A percentile compares a stretch with the other conserved stretches of the same genome.
phyloP scores from a whole-genome alignment of 2,797 vertebrate genomes.

The Aulostomus chinensis region DNA sequence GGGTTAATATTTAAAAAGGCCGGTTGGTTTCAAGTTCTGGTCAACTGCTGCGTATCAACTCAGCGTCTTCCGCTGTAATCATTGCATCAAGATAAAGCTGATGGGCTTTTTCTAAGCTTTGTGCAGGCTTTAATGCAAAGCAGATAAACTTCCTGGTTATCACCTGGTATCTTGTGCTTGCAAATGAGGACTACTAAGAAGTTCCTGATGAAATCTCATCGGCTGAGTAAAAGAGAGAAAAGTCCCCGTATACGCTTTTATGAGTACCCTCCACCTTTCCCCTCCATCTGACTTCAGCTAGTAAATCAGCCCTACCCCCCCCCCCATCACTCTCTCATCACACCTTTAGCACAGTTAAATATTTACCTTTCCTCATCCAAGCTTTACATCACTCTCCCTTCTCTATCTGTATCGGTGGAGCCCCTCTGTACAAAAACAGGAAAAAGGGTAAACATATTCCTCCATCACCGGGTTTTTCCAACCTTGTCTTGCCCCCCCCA shows the following conservation, averaged over 20 bases:
- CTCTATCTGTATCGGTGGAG: neutral
- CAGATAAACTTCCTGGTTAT: conserved; percentile 4
- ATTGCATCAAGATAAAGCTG: conserved; percentile 19
- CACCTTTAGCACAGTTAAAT: conserved; percentile 43
- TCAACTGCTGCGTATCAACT: conserved; percentile 47
- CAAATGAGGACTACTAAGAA: too few relatives aligned
- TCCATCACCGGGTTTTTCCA: conserved; percentile 57
- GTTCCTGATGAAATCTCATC: too few relatives aligned
- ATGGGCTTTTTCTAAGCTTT: neutral
- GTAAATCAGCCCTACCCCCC: neutral
- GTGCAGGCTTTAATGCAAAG: conserved; percentile 18
- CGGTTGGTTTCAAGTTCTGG: conserved; percentile 73
- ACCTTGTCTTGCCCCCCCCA: conserved; percentile 9
- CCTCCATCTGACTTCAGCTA: neutral
- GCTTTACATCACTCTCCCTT: neutral
- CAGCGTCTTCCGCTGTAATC: conserved; percentile 19
- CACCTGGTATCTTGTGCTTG: conserved; percentile 14
- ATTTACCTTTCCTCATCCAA: conserved; percentile 42
- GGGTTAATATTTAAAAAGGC: conserved; percentile 84
- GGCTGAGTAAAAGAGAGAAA: too few relatives aligned
- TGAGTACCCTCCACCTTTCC: too few relatives aligned
- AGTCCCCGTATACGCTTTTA: conserved; percentile 18
- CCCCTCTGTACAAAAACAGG: conserved; percentile 62
- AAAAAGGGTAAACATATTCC: conserved; percentile 54
- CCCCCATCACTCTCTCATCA: conserved; percentile 21